Evolutionary conservation across 2,797 vertebrate species (phyloP), one percentile per base, ranked within the genome.

Genomic region (Nannoperca australis): DNA sequence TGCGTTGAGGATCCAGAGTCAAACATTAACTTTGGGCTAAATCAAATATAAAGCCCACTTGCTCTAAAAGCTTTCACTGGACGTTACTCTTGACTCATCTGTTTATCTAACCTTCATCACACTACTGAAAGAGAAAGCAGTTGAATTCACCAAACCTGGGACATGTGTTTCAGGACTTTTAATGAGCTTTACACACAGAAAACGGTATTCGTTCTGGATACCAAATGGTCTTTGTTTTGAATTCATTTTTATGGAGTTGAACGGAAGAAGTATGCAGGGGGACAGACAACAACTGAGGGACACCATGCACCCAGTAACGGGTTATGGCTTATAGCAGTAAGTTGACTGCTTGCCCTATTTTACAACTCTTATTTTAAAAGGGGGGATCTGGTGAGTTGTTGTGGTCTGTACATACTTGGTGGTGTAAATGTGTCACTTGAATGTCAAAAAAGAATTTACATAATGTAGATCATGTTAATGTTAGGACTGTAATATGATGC

Each of bases 261-360:
- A 34, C 20, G 47, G 45, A 62, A 47, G 50, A 53, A 54, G 6
- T 10, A 82, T 83, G 70, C 5, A 14, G 55, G 61, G 54, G 50
- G 70, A 73, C 64, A 53, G 55, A 76, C 30, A 27, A 62, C 74
- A 81, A 27, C 56, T 68, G 75, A 79, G 56, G 20, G 53, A 79
- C 81, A 75, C 18, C 78, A 93, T 91, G 84, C 40, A 1, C 54
- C 61, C 65, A 78, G 83, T 40, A 59, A 3, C 32, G 30, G 84
- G 88, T 86, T 89, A 94, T 93, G 93, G 91, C 82, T 69, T 82
- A 79, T 89, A 91, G 86, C 88, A 89, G 93, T 93, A 84, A 91
- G 90, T 88, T 14, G 2, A 64, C 71, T 62, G 27, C 55, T 34
- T 56, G 9, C 3, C 4, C 14, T 54, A 8, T 27, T 9, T 55